Evolutionary conservation across 2,888 invertebrate species (phyloP).

Genomic region (Schrankia costaestrigalis): DNA sequence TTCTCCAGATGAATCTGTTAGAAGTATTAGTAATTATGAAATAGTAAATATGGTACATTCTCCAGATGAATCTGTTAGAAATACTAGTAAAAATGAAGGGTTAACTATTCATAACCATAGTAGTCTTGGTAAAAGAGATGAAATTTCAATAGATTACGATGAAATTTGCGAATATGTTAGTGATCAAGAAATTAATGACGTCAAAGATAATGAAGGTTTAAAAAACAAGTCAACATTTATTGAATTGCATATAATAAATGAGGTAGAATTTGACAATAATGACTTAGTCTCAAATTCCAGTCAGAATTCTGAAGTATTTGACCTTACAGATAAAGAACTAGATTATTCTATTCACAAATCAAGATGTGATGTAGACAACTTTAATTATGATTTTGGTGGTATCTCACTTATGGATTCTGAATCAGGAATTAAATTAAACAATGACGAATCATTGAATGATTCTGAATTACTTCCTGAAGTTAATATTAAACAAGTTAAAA

Average conservation of each 20-base stretch:
- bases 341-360: slow-evolving; percentile 80
- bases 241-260: too few relatives aligned
- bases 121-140: slow-evolving; percentile 45
- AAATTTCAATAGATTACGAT: slow-evolving; percentile 68
- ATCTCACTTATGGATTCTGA: slow-evolving; percentile 43
- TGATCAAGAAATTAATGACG: slow-evolving; percentile 1
- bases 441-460: slow-evolving; percentile 18
- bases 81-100: not conserved
- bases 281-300: slow-evolving; percentile 30
- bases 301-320: slow-evolving; percentile 50
- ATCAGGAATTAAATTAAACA: slow-evolving; percentile 4
- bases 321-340: slow-evolving; percentile 82
- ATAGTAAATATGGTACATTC: slow-evolving; percentile 59
- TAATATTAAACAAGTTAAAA: slow-evolving; percentile 9
- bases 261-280: slow-evolving; percentile 10
- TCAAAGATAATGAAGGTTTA: not conserved
- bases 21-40: slow-evolving; percentile 31
- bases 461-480: slow-evolving; percentile 27
- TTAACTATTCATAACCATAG: slow-evolving; percentile 19
- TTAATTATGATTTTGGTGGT: slow-evolving; percentile 44
- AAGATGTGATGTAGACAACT: slow-evolving; percentile 36
- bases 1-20: too few relatives aligned
- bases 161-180: slow-evolving; percentile 38
- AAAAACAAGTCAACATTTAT: too few relatives aligned
- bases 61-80: slow-evolving; percentile 33